Conservation (phyloP, 2,888 invertebrate genomes). For the Cerastoderma edule region DNA sequence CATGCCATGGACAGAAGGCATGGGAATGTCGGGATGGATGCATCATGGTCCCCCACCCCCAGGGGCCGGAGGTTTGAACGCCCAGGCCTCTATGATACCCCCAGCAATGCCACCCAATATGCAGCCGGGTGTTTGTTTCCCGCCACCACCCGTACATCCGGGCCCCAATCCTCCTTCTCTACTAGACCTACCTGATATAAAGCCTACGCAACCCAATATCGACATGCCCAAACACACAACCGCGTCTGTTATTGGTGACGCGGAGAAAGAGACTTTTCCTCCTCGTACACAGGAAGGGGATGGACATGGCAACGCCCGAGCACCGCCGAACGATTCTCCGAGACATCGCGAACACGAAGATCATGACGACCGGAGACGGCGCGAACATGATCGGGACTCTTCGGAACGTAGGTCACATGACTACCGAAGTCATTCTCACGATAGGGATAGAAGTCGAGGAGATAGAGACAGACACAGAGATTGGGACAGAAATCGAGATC, state of each 20-base stretch:
- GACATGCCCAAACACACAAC: not conserved
- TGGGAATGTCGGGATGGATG: constrained; percentile 30
- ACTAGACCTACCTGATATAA: not conserved
- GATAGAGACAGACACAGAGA: constrained; percentile 26
- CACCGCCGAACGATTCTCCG: not conserved
- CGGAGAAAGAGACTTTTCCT: not conserved
- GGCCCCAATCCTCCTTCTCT: constrained; percentile 7
- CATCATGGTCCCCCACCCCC: constrained; percentile 5
- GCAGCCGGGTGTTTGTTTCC: constrained; percentile 34
- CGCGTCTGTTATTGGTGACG: not conserved
- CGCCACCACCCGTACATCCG: constrained; percentile 22
- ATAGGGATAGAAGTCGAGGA: constrained; percentile 26
- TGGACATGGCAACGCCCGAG: too few relatives aligned
- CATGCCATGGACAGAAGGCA: not conserved
- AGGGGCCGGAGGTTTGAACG: constrained; percentile 1
- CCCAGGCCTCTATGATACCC: constrained; percentile 30
- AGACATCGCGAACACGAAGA: not conserved
- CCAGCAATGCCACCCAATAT: constrained; percentile 33
- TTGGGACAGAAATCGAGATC: constrained; percentile 7
- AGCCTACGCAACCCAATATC: not conserved
- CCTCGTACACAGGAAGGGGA: not conserved
- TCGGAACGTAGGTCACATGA: constrained; percentile 9
- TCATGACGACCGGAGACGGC: constrained; percentile 1
- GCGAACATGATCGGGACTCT: constrained; percentile 4
- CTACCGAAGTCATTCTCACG: not conserved